Conservation (phyloP, 2,888 invertebrate species). For the Dioctria rufipes region DNA sequence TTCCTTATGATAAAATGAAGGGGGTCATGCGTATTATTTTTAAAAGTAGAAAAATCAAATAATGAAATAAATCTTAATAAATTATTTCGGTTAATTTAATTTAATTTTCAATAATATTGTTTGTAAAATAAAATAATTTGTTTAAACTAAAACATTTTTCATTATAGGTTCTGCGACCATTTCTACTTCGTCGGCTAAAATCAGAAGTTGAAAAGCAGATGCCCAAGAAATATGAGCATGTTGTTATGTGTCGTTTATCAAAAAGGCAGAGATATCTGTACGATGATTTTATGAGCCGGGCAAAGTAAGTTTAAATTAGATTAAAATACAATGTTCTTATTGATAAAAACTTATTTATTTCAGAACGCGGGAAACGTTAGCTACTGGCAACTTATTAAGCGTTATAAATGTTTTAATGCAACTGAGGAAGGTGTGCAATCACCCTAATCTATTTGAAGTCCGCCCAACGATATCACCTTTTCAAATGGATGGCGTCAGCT, state of each 20-base stretch:
- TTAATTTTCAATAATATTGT: too few relatives aligned
- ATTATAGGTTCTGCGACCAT: constrained; percentile 88
- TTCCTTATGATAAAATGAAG: too few relatives aligned
- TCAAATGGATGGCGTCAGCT: constrained; percentile 84
- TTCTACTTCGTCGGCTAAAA: constrained; percentile 92
- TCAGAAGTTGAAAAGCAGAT: constrained; percentile 97
- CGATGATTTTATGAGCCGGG: constrained; percentile 98
- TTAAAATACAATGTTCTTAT: not conserved
- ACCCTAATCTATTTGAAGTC: constrained; percentile 98
- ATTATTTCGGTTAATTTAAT: too few relatives aligned
- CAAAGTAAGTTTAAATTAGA: constrained; percentile 79
- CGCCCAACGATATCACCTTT: constrained; percentile 96
- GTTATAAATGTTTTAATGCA: constrained; percentile 98
- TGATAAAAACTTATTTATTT: constrained; percentile 60
- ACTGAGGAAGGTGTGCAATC: constrained; percentile 97
- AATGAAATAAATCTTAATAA: too few relatives aligned
- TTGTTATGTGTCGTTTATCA: constrained; percentile 93
- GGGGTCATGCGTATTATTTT: too few relatives aligned
- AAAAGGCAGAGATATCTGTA: constrained; percentile 97
- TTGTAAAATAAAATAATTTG: too few relatives aligned
- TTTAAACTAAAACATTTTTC: not conserved
- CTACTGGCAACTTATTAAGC: constrained; percentile 92
- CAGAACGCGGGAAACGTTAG: constrained; percentile 94
- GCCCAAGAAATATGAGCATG: constrained; percentile 97
- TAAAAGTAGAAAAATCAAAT: too few relatives aligned